Conservation (phyloP, 2,888 invertebrate genomes). For the Drosophila tanythrix region DNA sequence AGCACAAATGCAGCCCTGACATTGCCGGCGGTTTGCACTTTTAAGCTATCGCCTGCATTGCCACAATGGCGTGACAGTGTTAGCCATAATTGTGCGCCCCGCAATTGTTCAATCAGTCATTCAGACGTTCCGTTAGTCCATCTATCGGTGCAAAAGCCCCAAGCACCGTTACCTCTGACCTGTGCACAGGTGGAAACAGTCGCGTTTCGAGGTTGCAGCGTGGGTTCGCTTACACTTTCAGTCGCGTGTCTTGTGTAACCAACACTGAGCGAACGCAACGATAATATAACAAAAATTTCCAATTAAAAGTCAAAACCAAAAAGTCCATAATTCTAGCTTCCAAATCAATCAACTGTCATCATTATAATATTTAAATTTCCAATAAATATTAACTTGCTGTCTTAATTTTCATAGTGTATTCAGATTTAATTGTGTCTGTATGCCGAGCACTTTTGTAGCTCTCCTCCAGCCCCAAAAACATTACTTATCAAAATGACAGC, state of each 20-base stretch:
- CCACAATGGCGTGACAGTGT: slow-evolving; percentile 47
- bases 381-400: no score
- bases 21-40: slow-evolving; percentile 51
- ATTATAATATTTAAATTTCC: no score
- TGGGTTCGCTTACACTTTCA: slow-evolving; percentile 35
- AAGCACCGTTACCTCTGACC: slow-evolving; percentile 17
- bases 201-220: slow-evolving; percentile 30
- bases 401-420: slow-evolving; percentile 20
- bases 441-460: slow-evolving; percentile 28
- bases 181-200: slow-evolving; percentile 28
- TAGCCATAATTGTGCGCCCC: slow-evolving; percentile 48
- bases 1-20: slow-evolving; percentile 40
- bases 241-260: slow-evolving; percentile 6
- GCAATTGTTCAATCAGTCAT: slow-evolving; percentile 39
- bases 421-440: slow-evolving; percentile 22
- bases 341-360: not conserved
- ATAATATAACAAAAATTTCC: not conserved
- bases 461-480: slow-evolving; percentile 15
- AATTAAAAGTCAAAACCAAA: not conserved
- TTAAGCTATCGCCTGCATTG: slow-evolving; percentile 11
- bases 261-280: slow-evolving; percentile 32
- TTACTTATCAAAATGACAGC: slow-evolving; percentile 2
- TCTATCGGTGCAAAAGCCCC: slow-evolving; percentile 2
- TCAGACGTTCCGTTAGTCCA: slow-evolving; percentile 11
- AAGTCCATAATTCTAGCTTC: not conserved